A percentile compares a stretch with the other conserved stretches of the same genome.
These are phyloP conservation scores for Stramonita haemastoma DNA, from an alignment of 2,888 invertebrate species.

Conservation along the genomic window DNA sequence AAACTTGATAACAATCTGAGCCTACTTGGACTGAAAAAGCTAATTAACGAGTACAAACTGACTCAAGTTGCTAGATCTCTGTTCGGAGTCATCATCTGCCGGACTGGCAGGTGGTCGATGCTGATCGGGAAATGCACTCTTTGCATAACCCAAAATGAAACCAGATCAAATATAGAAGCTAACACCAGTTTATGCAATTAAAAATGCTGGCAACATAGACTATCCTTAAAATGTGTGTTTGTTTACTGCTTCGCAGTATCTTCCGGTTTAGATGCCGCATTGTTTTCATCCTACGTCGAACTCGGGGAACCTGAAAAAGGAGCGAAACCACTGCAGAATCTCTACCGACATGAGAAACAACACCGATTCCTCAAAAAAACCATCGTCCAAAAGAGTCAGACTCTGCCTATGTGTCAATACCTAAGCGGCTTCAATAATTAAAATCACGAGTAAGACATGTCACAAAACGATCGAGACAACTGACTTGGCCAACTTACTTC, in stretches of 20 bases:
- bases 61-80: background rate
- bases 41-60: too few species aligned
- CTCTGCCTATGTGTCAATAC: background rate
- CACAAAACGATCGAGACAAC: background rate
- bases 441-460: background rate
- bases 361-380: background rate
- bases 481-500: background rate
- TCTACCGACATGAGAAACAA: background rate
- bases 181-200: background rate
- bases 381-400: background rate
- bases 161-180: too few species aligned
- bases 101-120: conserved; percentile 1
- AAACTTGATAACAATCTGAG: too few species aligned
- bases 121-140: background rate
- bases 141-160: too few species aligned
- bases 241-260: background rate
- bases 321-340: background rate
- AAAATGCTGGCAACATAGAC: background rate
- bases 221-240: too few species aligned
- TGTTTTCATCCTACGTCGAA: background rate
- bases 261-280: background rate
- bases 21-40: too few species aligned
- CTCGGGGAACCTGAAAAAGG: background rate
- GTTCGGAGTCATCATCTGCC: background rate
- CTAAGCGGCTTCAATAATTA: background rate